A percentile compares a stretch with the other conserved stretches of the same genome.
Evolutionary conservation across 1,140 invertebrate genomes (phyloP).

Genomic region (Procambarus virginalis): DNA sequence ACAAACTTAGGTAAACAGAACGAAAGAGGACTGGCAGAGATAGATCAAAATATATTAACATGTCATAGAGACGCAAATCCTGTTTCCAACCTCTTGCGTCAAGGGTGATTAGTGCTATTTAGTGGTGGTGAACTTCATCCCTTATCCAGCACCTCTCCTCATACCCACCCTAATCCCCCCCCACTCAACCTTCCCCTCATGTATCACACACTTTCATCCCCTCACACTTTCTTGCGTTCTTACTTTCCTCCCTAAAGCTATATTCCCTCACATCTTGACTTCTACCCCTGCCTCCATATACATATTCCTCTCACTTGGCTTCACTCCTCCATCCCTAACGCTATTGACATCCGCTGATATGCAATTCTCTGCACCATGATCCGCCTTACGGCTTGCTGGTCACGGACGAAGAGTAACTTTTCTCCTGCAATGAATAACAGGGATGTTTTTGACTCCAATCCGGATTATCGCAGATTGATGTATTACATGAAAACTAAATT

Average conservation of each 20-base stretch:
- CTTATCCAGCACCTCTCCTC: too few relatives aligned
- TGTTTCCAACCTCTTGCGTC: too few relatives aligned
- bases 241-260: too few relatives aligned
- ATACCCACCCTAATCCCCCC: too few relatives aligned
- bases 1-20: neutral
- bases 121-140: too few relatives aligned
- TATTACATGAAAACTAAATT: neutral
- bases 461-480: neutral
- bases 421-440: neutral
- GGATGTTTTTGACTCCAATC: neutral
- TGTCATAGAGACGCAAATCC: too few relatives aligned
- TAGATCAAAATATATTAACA: neutral
- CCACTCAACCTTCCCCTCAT: too few relatives aligned
- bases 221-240: too few relatives aligned
- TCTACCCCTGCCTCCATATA: too few relatives aligned
- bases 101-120: too few relatives aligned
- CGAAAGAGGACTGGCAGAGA: neutral
- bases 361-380: neutral
- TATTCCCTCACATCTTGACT: too few relatives aligned
- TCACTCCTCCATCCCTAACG: neutral
- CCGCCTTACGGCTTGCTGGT: neutral
- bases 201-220: too few relatives aligned
- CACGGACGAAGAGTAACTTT: neutral
- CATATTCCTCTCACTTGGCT: neutral
- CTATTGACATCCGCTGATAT: neutral